A percentile compares a stretch with the other conserved stretches of the same genome.
Conservation (phyloP, 2,888 invertebrate species). For the Apamea sordens region DNA sequence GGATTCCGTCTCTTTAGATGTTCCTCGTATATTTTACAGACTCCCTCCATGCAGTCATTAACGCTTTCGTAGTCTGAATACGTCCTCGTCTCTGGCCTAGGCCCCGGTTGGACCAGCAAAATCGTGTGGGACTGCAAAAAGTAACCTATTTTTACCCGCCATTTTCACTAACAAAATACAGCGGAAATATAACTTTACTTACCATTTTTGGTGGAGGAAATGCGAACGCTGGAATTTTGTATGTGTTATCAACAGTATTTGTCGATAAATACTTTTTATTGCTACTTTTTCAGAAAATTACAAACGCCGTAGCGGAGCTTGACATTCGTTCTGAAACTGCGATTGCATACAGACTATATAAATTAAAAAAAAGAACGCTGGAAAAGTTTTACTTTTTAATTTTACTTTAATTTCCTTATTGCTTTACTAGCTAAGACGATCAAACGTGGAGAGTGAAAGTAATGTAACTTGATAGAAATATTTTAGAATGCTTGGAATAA, state of each 20-base stretch:
- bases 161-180: constrained; percentile 53
- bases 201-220: constrained; percentile 62
- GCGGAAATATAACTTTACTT: constrained; percentile 42
- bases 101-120: constrained; percentile 97
- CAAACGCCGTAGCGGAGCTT: constrained; percentile 57
- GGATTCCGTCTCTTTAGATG: constrained; percentile 99
- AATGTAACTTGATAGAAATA: background rate
- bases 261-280: background rate
- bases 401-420: no score
- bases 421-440: background rate
- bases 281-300: constrained; percentile 35
- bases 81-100: constrained; percentile 98
- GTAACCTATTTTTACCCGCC: constrained; percentile 70
- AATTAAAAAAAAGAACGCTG: background rate
- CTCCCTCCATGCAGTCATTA: constrained; percentile 99
- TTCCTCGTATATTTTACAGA: constrained; percentile 99
- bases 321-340: constrained; percentile 52
- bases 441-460: background rate
- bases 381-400: background rate
- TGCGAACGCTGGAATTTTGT: constrained; percentile 25
- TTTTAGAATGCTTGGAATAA: background rate
- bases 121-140: constrained; percentile 97
- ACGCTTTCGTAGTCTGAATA: constrained; percentile 99
- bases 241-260: constrained; percentile 9
- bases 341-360: constrained; percentile 21